Conservation (phyloP, 2,113 vertebrate genomes). For the Psettodes erumei region DNA sequence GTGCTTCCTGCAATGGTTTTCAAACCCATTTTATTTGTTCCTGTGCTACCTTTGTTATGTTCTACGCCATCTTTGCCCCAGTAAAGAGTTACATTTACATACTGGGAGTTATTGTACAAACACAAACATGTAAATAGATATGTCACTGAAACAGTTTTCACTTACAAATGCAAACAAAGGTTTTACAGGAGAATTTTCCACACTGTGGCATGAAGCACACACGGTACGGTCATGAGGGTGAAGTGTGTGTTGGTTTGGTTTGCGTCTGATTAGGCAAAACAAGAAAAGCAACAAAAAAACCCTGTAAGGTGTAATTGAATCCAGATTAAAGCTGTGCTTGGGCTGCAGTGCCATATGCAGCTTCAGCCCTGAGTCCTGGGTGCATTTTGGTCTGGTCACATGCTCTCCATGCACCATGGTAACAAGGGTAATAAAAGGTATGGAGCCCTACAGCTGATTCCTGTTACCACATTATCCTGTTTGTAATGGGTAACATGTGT, state of each 20-base stretch:
- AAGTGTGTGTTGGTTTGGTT: not conserved
- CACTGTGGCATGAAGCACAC: not conserved
- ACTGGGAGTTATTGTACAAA: not conserved
- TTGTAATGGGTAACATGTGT: not conserved
- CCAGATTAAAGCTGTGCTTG: not conserved
- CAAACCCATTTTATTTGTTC: not conserved
- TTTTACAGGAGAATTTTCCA: not conserved
- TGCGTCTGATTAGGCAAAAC: slow-evolving; percentile 1
- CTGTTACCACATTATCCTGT: not conserved
- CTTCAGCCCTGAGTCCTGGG: not conserved
- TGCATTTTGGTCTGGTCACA: not conserved
- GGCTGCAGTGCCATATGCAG: not conserved
- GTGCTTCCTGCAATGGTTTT: not conserved
- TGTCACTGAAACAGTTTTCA: not conserved
- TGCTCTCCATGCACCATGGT: not conserved
- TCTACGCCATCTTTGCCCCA: slow-evolving; percentile 1
- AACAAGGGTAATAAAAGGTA: not conserved
- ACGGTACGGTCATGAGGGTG: not conserved
- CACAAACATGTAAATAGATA: not conserved
- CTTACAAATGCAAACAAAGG: not conserved
- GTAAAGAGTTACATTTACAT: slow-evolving; percentile 3
- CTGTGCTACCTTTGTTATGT: not conserved
- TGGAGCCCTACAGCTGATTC: not conserved
- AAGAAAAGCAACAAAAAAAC: not conserved
- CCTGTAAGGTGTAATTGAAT: not conserved